phyloP scores from a whole-genome alignment of 2,888 invertebrate species.

The Phyllotreta cruciferae region DNA sequence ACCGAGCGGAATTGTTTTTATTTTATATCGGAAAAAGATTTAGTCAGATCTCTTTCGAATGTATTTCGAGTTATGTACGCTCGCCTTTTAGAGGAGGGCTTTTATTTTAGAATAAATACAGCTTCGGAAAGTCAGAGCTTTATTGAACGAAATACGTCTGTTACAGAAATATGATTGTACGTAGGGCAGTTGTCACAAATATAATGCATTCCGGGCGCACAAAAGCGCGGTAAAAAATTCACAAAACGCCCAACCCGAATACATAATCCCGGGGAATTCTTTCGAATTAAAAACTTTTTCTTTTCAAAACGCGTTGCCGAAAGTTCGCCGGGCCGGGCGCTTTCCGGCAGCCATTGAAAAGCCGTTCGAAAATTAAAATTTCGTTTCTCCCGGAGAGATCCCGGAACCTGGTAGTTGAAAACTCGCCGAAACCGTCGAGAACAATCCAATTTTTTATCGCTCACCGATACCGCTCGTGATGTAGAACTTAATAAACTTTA shows the following conservation, averaged over 20 bases:
- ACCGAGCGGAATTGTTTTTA: constrained; percentile 1
- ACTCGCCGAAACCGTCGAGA: constrained; percentile 4
- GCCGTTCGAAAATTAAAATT: constrained; percentile 15
- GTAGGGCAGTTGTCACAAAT: too few species aligned
- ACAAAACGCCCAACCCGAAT: too few species aligned
- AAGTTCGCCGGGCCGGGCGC: neutral
- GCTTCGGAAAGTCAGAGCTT: constrained; percentile 11
- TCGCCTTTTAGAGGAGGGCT: neutral
- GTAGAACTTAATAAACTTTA: constrained; percentile 15
- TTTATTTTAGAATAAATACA: constrained; percentile 10
- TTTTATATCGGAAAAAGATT: constrained; percentile 29
- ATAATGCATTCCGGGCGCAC: neutral
- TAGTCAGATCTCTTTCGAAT: constrained; percentile 17
- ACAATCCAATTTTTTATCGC: constrained; percentile 15
- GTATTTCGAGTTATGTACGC: constrained; percentile 7
- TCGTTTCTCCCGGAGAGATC: neutral
- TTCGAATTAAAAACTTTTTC: neutral
- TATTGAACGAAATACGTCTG: constrained; percentile 5
- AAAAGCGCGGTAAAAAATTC: too few species aligned
- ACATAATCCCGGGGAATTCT: too few species aligned
- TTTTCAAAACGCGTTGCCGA: constrained; percentile 1
- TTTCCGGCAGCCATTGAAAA: constrained; percentile 11
- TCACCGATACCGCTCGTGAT: constrained; percentile 9
- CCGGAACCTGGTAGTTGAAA: neutral
- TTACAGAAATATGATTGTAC: constrained; percentile 1